These are phyloP conservation scores for Oreochromis niloticus DNA, from an alignment of 2,113 vertebrate species.

Conservation along the genomic window DNA sequence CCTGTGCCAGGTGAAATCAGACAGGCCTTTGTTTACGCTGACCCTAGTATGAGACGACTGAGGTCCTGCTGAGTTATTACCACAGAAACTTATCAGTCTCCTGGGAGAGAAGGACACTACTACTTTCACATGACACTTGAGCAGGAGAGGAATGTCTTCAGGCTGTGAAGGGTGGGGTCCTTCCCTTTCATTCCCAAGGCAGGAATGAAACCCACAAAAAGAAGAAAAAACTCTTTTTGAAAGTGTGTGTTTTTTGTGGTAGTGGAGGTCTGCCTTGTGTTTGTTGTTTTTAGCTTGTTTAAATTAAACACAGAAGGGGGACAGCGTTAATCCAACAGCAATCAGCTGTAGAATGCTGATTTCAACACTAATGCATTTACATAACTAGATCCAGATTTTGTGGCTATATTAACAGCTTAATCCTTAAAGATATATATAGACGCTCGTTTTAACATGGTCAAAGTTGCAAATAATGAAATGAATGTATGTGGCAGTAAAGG, in stretches of 20 bases:
- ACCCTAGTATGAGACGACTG: constrained; percentile 6
- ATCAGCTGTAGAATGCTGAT: neutral
- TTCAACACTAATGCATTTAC: neutral
- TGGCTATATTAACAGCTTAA: neutral
- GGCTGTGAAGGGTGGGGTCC: constrained; percentile 46
- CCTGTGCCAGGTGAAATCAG: neutral
- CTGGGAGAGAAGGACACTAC: neutral
- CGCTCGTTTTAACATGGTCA: accelerated
- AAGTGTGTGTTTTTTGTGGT: neutral
- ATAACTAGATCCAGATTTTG: neutral
- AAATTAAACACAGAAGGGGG: neutral
- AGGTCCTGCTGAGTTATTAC: constrained; percentile 1
- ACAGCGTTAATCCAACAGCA: neutral
- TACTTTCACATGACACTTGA: constrained; percentile 20
- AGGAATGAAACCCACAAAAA: neutral
- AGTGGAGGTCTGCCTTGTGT: neutral
- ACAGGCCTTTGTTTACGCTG: constrained; percentile 55
- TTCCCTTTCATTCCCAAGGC: neutral
- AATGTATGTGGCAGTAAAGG: neutral
- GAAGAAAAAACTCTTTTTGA: neutral
- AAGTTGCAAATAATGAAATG: neutral
- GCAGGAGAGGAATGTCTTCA: constrained; percentile 33
- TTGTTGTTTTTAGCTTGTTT: neutral
- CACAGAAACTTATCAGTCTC: neutral
- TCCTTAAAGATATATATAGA: neutral